Conservation (phyloP, 2,113 vertebrate species). For the Trachemys scripta region DNA sequence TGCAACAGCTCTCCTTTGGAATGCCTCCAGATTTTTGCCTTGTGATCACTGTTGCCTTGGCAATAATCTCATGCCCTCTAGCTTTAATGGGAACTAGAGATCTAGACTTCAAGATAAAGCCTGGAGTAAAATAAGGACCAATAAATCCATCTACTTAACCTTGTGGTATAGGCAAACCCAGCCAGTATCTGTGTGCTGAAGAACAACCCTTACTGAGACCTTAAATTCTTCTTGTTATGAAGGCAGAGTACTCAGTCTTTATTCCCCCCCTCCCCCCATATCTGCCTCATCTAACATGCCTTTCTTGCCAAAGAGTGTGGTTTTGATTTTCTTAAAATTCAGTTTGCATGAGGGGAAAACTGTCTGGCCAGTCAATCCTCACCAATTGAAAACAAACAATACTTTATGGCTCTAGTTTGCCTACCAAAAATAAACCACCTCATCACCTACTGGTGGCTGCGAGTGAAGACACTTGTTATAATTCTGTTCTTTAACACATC, state of each 20-base stretch:
- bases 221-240: neutral
- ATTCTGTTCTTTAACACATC: neutral
- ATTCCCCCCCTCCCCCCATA: too few species aligned
- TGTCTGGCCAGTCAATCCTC: neutral
- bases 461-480: neutral
- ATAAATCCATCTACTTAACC: neutral
- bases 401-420: neutral
- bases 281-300: neutral
- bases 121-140: neutral
- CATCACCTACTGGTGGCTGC: neutral
- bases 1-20: neutral
- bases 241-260: neutral
- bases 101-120: neutral
- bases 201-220: neutral
- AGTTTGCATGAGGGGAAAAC: neutral
- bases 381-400: rapidly evolving
- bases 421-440: neutral
- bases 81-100: neutral
- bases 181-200: too few species aligned
- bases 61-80: neutral
- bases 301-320: neutral
- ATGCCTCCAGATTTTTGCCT: neutral
- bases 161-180: neutral
- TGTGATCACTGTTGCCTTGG: neutral
- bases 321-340: neutral